Base-by-base conservation (phyloP, 2,888 invertebrate genomes). In the Miltochrista miniata region DNA sequence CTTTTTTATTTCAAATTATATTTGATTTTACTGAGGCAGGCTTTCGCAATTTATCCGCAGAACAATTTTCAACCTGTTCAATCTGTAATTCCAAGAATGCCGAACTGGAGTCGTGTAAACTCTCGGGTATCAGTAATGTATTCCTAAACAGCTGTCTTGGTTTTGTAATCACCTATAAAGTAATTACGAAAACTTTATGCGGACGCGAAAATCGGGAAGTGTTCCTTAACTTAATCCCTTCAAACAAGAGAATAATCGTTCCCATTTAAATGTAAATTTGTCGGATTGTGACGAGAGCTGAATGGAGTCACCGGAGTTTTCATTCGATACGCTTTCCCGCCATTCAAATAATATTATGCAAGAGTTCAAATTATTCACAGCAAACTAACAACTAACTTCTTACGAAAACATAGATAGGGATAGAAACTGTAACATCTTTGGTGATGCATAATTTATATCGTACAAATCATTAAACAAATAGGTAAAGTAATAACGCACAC, bases 161-260 rank as follows among this genome's bases (percentile, higher is more conserved):
- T 75, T 72, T 71, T 65, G 76, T 76, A 74, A 75, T 77, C 69
- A 62, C 73, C 69, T 77, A 81, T 79, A 79, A 80, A 79, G 74
- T 79, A 78, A 81, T 80, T 81, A 77, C 53, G 38, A 53, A 72
- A 76, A 80, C 68, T 79, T 76, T 69, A 61, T 61, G 66, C 66
- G 70, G 75, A 71, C 70, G 65, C 62, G 66, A 65, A 70, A 78
- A 71, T 74, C 72, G 72, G 68, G 71, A 74, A 74, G 75, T 74
- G 67, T 77, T 77, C 71, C 55, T 56, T 68, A 81, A 81, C 77
- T 82, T 75, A 79, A 81, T 84, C 79, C 81, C 70, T 81, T 83
- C 78, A 82, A 85, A 86, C 84, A 85, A 81, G 80, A 74, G 79
- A 82, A 82, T 87, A 87, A 87, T 85, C 81, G 82, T 79, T 76